Base-by-base conservation (phyloP, 2,888 invertebrate genomes). In the Sarcophaga caerulescens region DNA sequence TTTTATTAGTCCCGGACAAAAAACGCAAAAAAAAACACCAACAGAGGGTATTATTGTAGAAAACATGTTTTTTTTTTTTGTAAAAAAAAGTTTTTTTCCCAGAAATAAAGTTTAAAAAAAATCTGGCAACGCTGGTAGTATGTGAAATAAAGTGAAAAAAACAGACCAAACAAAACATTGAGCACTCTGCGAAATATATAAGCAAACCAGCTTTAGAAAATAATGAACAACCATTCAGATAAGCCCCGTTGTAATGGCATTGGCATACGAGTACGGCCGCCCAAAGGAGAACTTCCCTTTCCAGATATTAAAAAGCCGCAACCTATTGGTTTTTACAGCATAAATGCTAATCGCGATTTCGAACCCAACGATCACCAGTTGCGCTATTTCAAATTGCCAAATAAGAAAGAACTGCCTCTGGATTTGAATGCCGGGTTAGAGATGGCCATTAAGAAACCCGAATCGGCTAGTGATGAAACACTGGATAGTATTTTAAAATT, bases 321-420 rank as follows among this genome's bases (percentile, higher is more conserved):
- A 89, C 90, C 95, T 62, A 91, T 95, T 68, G 95, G 95, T 66
- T 95, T 93, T 87, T 95, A 94, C 87, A 94, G 94, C 84, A 83
- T 95, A 2, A 93, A 95, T 88, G 93, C 89, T 4, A 88, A 92
- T 44, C 93, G 90, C 2, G 89, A 92, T 47, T 93, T 92, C 85
- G 86, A 89, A 12, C 84, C 89, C 0, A 90, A 92, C 83, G 89
- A 91, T 2, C 89, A 91, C 1, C 92, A 95, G 88, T 89, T 95
- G 11, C 94, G 94, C 88, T 95, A 94, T 91, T 93, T 94, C 21
- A 90, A 90, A 79, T 87, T 93, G 70, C 88, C 91, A 74, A 87
- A 93, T 74, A 83, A 90, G 88, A 85, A 91, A 89, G 87, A 81
- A 19, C 88, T 89, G 45, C 90, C 89, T 10, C 84, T 90, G 1